These are phyloP conservation scores for Morone saxatilis DNA, from an alignment of 2,113 vertebrate species.

Conservation along the genomic window DNA sequence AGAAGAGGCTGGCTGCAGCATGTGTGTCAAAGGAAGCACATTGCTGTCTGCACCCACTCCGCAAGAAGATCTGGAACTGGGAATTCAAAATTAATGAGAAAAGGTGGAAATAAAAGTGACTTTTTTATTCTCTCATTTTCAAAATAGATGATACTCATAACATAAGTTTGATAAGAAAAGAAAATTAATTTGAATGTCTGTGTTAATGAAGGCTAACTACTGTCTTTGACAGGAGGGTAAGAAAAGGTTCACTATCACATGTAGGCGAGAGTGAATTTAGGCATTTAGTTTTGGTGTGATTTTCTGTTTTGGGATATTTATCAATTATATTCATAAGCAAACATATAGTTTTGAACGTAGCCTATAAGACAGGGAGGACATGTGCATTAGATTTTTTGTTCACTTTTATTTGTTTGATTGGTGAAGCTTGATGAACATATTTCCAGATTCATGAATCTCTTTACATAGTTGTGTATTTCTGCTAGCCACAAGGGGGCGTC, in stretches of 20 bases:
- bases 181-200: not conserved
- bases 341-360: not conserved
- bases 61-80: not conserved
- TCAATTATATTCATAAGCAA: not conserved
- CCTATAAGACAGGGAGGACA: not conserved
- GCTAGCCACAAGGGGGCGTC: constrained; percentile 53
- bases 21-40: not conserved
- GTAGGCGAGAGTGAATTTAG: not conserved
- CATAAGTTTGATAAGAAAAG: not conserved
- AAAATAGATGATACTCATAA: not conserved
- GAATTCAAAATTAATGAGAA: not conserved
- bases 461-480: constrained; percentile 1
- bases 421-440: constrained; percentile 3
- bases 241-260: not conserved
- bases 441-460: constrained; percentile 15
- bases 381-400: not conserved
- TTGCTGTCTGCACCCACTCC: not conserved
- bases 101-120: not conserved
- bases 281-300: not conserved
- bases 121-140: not conserved
- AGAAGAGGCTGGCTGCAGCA: not conserved
- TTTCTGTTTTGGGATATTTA: not conserved
- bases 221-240: too few species aligned
- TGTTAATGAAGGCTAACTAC: not conserved
- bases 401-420: constrained; percentile 18